Base-by-base conservation (phyloP, 2,888 invertebrate genomes). In the Diaperis boleti region DNA sequence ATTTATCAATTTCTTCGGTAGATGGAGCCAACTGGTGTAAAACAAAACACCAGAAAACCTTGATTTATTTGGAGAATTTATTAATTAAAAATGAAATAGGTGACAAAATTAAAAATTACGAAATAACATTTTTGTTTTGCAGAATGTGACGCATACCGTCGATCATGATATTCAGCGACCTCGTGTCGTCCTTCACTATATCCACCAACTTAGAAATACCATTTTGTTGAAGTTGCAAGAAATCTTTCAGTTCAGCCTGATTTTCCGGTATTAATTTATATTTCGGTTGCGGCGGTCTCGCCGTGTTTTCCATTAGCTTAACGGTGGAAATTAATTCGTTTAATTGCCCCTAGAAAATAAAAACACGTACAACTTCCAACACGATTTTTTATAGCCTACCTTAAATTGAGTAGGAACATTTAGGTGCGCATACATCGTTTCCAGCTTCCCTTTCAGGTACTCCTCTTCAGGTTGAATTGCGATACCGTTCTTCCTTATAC, bases 341-440 rank as follows among this genome's bases (percentile, higher is more conserved):
- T 57, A 97, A 85, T 54, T 95, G 91, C 61, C 96, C 95, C 91
- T 92, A 77, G 20, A 80, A 69, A 37, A 52, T 11, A 33, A 11
- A 1, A 22, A 54, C 39, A 39, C n/a, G 31, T 26, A 26, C 2
- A 26, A 8, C 7, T 22, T 4, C 39, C 41, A 18, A 44, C 14
- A 26, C 2, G n/a, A 8, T 22, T 22, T 4, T 6, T 22, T 33
- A 1, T 3, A 8, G 81, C 82, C 82, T 78, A 92, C 94, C 82
- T 95, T 96, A 77, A 94, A 95, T 71, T 97, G 93, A 33, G 95
- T 94, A 20, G 97, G 96, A 8, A 94, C 92, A 72, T 94, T 93
- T 11, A 98, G 87, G 75, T 96, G 92, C 0, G 92, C 88, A 63
- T 94, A 90, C 77, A 97, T 87, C 55, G 91, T 89, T 81, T 97